A percentile compares a stretch with the other conserved stretches of the same genome.
Conservation (phyloP, 2,888 invertebrate genomes). For the Drosophila colorata region DNA sequence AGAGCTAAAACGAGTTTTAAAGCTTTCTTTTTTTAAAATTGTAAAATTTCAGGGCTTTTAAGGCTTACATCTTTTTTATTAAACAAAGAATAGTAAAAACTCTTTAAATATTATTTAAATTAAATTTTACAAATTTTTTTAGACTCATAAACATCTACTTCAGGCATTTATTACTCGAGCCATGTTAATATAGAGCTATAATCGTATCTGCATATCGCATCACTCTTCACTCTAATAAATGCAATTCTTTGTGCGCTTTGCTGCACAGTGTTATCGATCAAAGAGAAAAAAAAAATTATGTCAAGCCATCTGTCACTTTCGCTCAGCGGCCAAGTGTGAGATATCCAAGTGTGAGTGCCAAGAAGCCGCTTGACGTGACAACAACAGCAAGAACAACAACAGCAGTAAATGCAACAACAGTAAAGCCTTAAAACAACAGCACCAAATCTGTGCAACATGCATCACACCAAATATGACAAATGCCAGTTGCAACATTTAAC, state of each 20-base stretch:
- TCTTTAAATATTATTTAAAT: too few relatives aligned
- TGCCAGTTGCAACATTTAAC: constrained; percentile 74
- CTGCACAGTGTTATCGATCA: constrained; percentile 55
- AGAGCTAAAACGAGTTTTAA: too few relatives aligned
- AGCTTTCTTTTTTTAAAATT: too few relatives aligned
- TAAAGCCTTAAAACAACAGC: constrained; percentile 23
- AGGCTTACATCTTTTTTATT: too few relatives aligned
- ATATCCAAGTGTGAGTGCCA: constrained; percentile 54
- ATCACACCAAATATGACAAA: constrained; percentile 78
- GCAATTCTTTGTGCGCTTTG: constrained; percentile 23
- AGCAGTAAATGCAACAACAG: constrained; percentile 25
- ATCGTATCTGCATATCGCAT: background rate
- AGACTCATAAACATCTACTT: too few relatives aligned
- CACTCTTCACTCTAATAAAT: constrained; percentile 1
- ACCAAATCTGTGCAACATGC: constrained; percentile 70
- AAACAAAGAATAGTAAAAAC: too few relatives aligned
- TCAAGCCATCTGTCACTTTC: constrained; percentile 71
- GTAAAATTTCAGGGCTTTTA: too few relatives aligned
- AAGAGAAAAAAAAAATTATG: constrained; percentile 24
- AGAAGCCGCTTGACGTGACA: constrained; percentile 63
- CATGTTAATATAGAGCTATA: too few relatives aligned
- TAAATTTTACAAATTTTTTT: too few relatives aligned
- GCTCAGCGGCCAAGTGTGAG: constrained; percentile 64
- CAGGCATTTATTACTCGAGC: too few relatives aligned
- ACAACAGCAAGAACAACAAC: constrained; percentile 17